phyloP scores from a whole-genome alignment of 2,888 invertebrate species.

The Emmelina monodactyla region DNA sequence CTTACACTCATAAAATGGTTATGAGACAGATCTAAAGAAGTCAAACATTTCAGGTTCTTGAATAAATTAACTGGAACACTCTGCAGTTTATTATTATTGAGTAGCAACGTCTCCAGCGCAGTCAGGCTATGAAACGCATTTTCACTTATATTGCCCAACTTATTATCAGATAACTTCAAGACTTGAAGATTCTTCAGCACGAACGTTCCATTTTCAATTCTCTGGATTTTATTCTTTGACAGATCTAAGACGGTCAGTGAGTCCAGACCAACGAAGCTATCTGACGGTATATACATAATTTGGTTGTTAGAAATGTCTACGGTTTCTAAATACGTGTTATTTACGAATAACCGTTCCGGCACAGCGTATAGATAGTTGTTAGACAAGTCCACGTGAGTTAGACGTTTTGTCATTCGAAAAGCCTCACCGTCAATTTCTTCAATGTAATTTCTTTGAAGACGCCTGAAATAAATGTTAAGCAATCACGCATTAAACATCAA shows the following conservation, averaged over 20 bases:
- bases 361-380: constrained; percentile 69
- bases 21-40: constrained; percentile 60
- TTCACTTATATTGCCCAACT: constrained; percentile 65
- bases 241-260: constrained; percentile 74
- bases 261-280: constrained; percentile 63
- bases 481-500: no score
- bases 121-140: constrained; percentile 60
- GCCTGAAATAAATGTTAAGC: constrained; percentile 58
- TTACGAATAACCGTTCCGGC: constrained; percentile 65
- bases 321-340: constrained; percentile 65
- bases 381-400: constrained; percentile 74
- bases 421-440: constrained; percentile 68
- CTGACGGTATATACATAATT: constrained; percentile 64
- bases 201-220: constrained; percentile 66
- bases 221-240: constrained; percentile 70
- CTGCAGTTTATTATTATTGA: constrained; percentile 63
- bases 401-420: constrained; percentile 65
- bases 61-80: constrained; percentile 54
- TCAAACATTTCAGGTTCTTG: constrained; percentile 52
- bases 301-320: constrained; percentile 74
- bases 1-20: constrained; percentile 60
- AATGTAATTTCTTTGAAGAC: constrained; percentile 71
- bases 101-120: constrained; percentile 60
- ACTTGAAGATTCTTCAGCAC: constrained; percentile 65
- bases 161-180: constrained; percentile 75